Evolutionary conservation across 2,888 invertebrate species (phyloP).

Genomic region (Drosophila subquinaria): DNA sequence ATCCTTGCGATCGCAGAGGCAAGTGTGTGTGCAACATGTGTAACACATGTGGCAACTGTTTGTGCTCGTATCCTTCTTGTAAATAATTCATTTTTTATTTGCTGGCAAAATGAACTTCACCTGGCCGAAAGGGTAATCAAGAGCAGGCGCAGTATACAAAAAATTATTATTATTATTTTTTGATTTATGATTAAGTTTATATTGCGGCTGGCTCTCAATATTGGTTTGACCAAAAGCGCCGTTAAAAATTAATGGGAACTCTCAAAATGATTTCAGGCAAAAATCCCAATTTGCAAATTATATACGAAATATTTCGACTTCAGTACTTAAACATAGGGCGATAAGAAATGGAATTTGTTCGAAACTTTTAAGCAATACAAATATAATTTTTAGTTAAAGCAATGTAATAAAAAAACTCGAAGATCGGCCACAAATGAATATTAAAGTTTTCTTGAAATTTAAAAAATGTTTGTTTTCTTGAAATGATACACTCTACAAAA

Average conservation of each 20-base stretch:
- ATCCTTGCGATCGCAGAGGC: slow-evolving; percentile 16
- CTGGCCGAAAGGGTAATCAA: slow-evolving; percentile 33
- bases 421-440: background rate
- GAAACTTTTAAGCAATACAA: background rate
- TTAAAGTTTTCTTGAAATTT: background rate
- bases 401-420: background rate
- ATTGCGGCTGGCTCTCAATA: slow-evolving; percentile 17
- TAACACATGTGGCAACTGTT: slow-evolving; percentile 25
- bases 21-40: slow-evolving; percentile 21
- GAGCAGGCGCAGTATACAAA: slow-evolving; percentile 29
- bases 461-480: too few species aligned
- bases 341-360: background rate
- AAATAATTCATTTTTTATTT: slow-evolving; percentile 62
- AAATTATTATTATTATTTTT: slow-evolving; percentile 50
- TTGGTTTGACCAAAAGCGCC: slow-evolving; percentile 32
- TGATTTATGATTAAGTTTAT: slow-evolving; percentile 54
- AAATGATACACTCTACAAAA: background rate
- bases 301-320: slow-evolving; percentile 3
- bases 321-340: background rate
- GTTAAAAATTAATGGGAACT: slow-evolving; percentile 43
- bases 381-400: background rate
- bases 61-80: slow-evolving; percentile 30
- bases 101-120: slow-evolving; percentile 37
- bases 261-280: background rate
- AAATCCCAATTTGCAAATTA: slow-evolving; percentile 8